Conservation (phyloP, 2,797 vertebrate genomes). For the Anomalospiza imberbis region DNA sequence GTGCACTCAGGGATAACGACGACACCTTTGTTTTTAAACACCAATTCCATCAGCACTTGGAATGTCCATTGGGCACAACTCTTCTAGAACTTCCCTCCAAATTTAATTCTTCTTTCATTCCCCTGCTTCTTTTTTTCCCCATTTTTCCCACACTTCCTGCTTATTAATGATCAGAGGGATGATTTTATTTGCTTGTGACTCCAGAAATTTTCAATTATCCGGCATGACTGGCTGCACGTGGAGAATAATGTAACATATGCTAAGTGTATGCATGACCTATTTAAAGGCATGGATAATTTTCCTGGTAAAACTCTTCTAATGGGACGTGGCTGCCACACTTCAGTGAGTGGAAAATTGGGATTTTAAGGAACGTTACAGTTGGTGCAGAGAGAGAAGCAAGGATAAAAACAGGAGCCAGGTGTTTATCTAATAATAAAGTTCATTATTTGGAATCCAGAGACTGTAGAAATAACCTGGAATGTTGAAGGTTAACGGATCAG, state of each 20-base stretch:
- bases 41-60: accelerated
- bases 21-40: accelerated
- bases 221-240: neutral
- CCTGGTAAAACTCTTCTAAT: constrained; percentile 11
- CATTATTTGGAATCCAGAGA: neutral
- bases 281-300: constrained; percentile 48
- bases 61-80: neutral
- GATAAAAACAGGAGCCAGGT: neutral
- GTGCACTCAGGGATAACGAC: accelerated
- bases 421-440: neutral
- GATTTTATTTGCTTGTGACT: neutral
- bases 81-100: neutral
- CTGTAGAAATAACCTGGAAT: neutral
- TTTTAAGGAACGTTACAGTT: neutral
- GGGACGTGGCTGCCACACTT: constrained; percentile 6
- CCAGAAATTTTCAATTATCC: constrained; percentile 13
- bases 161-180: neutral
- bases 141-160: neutral
- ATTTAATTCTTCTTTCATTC: neutral
- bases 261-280: constrained; percentile 63
- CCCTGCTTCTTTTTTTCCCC: neutral
- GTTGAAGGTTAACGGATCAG: neutral
- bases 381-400: neutral
- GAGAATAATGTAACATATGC: constrained; percentile 44
- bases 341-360: constrained; percentile 29